Evolutionary conservation across 2,888 invertebrate species (phyloP), one percentile per base, ranked within the genome.

Genomic region (Nomada lathburiana): DNA sequence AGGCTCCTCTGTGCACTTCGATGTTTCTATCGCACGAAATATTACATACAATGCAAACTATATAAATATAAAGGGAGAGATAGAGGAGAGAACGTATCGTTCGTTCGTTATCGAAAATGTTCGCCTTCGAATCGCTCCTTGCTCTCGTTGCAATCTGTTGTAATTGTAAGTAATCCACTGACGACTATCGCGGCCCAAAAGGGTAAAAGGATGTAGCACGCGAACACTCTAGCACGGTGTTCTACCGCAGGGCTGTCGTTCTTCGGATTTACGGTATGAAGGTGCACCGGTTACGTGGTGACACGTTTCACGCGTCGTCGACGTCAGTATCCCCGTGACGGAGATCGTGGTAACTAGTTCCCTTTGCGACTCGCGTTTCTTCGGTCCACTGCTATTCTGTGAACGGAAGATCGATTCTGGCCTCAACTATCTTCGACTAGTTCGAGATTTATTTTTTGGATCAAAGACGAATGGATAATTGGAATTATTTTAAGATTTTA

Each of bases 171-270:
- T 76, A 81, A 81, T 70, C 65, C 52, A 70, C 63, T 75, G 65
- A 26, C 53, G 79, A 76, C 71, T 76, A 72, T 78, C n/a, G 69
- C 55, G 44, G 53, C 64, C 71, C 72, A 74, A 60, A 79, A 81
- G 73, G 74, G 74, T 88, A 76, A 75, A 74, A 73, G 69, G 78
- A 88, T 87, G 84, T 84, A 81, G 75, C 76, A 75, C 79, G 55
- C 68, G 63, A 72, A 50, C 63, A 23, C 65, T 55, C 76, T 52
- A 57, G 83, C 76, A 70, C 72, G 60, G 13, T 72, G 52, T 70
- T 59, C 64, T 36, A 69, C 68, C 23, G 62, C 60, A 52, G 50
- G 16, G 53, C 57, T 57, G 65, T 57, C 62, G 53, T 76, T 77
- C 63, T 42, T 62, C 47, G 67, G 65, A 70, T 76, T 82, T 69